Evolutionary conservation across 2,797 vertebrate species (phyloP), one percentile per base, ranked within the genome.

Genomic region (Acrossocheilus fasciatus): DNA sequence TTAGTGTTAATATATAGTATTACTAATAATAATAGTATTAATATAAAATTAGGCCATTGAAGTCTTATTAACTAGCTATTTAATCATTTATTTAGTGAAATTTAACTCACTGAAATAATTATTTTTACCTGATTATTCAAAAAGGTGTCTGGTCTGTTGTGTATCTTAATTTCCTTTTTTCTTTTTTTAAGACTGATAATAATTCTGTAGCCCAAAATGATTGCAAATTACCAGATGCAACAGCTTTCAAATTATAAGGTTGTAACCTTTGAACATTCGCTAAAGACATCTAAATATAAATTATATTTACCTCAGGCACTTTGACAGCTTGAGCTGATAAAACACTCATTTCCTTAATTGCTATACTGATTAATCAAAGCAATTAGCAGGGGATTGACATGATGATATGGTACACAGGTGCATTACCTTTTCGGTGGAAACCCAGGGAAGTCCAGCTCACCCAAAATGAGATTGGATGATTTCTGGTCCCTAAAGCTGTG

Each of bases 401-500:
- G 47, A 45, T 92, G 54, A n/a, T 41, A 6, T 74, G 2, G 52
- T 47, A 39, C 88, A 6, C 92, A 99, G 98, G 98, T 99, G 87
- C 98, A 99, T 94, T 99, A 99, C 93, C 95, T 99, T 91, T 99
- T 99, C 92, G 98, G 98, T 83, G 98, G 98, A 78, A 99, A 99
- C 95, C 98, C 98, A 5, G 98, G 98, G 57, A 99, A 99, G 92
- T 99, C 98, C 18, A 99, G 98, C 88, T 99, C 98, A 91, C 98
- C 98, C 23, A 99, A 99, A 92, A 99, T 99, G 98, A 96, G 98
- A 69, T 94, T 99, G 91, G 98, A 99, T 34, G 98, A 99, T 92
- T 99, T 99, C 94, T 99, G 98, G 98, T 99, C 98, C 73, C 94
- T 99, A 91, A 98, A 99, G 93, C 95, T 99, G 85, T 99, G 98